These are phyloP conservation scores for Arrhopalites spinosus DNA, from an alignment of 2,888 invertebrate genomes.

Conservation along the genomic window DNA sequence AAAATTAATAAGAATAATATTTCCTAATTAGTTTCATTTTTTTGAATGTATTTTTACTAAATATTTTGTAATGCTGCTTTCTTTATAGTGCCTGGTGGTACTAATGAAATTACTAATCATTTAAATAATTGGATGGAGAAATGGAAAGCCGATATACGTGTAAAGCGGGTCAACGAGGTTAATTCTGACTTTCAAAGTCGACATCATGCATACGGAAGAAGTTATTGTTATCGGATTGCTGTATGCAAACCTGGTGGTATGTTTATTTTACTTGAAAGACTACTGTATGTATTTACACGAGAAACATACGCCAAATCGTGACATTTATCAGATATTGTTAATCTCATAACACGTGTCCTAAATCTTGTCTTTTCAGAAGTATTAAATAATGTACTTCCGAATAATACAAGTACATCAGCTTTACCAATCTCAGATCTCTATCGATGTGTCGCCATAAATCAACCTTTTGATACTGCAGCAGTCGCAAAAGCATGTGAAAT, in stretches of 20 bases:
- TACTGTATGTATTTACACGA: constrained; percentile 10
- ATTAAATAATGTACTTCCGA: not conserved
- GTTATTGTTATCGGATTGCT: constrained; percentile 49
- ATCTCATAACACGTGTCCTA: too few species aligned
- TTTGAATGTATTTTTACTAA: not conserved
- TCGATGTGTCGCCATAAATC: constrained; percentile 37
- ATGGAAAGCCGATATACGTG: too few species aligned
- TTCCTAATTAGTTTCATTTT: too few species aligned
- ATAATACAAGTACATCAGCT: not conserved
- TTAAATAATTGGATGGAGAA: too few species aligned
- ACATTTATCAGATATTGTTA: too few species aligned
- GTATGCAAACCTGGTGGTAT: constrained; percentile 41
- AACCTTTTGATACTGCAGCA: constrained; percentile 43
- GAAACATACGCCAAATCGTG: not conserved
- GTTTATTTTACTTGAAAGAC: too few species aligned
- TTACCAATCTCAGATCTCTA: constrained; percentile 39
- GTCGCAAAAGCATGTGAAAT: constrained; percentile 43
- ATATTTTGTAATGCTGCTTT: constrained; percentile 22
- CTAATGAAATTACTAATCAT: too few species aligned
- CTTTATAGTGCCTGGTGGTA: too few species aligned
- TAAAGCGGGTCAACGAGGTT: constrained; percentile 50
- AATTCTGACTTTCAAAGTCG: constrained; percentile 39
- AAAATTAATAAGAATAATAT: not conserved
- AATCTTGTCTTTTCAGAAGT: not conserved
- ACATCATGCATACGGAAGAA: constrained; percentile 40